Conservation (phyloP, 2,888 invertebrate species). For the Ochropleura leucogaster region DNA sequence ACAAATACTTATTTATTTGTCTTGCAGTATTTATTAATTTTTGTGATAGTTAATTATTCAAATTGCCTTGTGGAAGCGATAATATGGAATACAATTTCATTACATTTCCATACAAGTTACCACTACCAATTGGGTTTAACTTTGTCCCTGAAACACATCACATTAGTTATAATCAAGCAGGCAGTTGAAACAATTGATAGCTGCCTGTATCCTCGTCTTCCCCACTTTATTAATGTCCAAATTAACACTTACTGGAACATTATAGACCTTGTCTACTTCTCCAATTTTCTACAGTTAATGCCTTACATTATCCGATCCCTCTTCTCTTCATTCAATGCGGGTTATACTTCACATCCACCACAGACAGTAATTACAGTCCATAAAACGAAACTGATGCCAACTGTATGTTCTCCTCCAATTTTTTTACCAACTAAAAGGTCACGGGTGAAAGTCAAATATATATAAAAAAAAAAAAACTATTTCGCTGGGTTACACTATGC, state of each 20-base stretch:
- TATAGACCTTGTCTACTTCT: neutral
- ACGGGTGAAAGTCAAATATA: neutral
- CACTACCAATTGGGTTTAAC: neutral
- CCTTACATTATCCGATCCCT: neutral
- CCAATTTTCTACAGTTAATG: neutral
- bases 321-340: neutral
- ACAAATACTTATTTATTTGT: neutral
- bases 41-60: neutral
- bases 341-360: neutral
- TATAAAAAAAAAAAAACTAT: neutral
- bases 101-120: neutral
- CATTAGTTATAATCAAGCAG: too few relatives aligned
- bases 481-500: neutral
- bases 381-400: neutral
- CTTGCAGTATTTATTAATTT: neutral
- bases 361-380: neutral
- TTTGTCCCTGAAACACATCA: conserved; percentile 8
- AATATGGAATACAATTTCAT: neutral
- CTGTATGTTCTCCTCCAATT: neutral
- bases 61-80: neutral
- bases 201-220: too few relatives aligned
- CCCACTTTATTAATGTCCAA: conserved; percentile 2
- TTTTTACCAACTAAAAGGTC: neutral
- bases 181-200: too few relatives aligned
- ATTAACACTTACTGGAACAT: neutral